A percentile compares a stretch with the other conserved stretches of the same genome.
phyloP scores from a whole-genome alignment of 2,888 invertebrate species.

The Brassicogethes aeneus region DNA sequence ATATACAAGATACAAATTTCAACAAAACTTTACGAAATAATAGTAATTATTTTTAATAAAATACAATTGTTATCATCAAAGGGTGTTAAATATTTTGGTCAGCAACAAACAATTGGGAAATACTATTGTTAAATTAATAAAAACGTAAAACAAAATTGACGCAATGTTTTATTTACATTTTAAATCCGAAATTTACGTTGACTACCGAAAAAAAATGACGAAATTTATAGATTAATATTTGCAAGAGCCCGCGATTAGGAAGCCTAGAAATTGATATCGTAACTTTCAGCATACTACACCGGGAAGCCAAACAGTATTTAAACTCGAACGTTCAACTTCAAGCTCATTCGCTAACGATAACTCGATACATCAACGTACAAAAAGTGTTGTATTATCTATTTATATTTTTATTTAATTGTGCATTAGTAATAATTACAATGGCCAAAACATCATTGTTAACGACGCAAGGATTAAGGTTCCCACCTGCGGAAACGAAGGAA shows the following conservation, averaged over 20 bases:
- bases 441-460: constrained; percentile 11
- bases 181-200: too few species aligned
- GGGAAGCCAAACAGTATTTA: constrained; percentile 14
- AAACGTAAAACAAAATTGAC: too few species aligned
- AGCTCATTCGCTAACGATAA: constrained; percentile 6
- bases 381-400: background rate
- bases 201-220: too few species aligned
- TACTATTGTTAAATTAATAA: too few species aligned
- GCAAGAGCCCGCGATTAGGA: constrained; percentile 5
- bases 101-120: too few species aligned
- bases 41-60: too few species aligned
- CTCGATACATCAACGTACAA: constrained; percentile 5
- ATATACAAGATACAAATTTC: too few species aligned
- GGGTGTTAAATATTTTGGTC: too few species aligned
- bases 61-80: too few species aligned
- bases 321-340: constrained; percentile 11
- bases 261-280: constrained; percentile 5
- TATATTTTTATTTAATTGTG: background rate
- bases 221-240: background rate
- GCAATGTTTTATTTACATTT: too few species aligned
- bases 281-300: constrained; percentile 18
- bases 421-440: constrained; percentile 10
- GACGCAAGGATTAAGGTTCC: background rate
- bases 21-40: too few species aligned
- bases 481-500: background rate